Evolutionary conservation across 2,113 vertebrate species (phyloP), one percentile per base, ranked within the genome.

Genomic region (Willisornis vidua): DNA sequence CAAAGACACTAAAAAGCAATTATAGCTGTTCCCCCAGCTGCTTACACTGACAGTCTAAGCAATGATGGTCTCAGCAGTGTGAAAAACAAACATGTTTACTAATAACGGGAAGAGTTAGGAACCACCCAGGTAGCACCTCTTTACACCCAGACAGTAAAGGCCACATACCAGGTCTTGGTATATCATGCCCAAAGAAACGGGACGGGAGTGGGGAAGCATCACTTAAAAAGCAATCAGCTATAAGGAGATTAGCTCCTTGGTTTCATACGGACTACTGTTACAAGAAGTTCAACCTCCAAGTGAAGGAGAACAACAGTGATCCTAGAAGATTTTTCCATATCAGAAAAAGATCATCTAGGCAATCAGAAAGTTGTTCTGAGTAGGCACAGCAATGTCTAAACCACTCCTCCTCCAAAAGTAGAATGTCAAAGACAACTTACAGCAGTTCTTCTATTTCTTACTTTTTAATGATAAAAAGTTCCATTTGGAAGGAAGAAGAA

Each of bases 191-290:
- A 57, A 75, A 49, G n/a, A 29, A 80, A 66, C 71, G 37, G 45
- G 19, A 41, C 0, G 0, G 20, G 19, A 45, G 35, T 57, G 41
- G 25, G 25, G 31, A 77, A 29, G 12, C n/a, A 51, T 35, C 70
- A 43, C 52, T 62, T 86, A 89, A 76, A 87, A 86, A 89, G 79
- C 45, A 93, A 17, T 62, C 43, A 85, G 24, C 43, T 57, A 85
- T 72, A 95, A 85, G 66, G 46, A 75, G 76, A 95, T 94, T 33
- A 90, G 29, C 24, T 96, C 51, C 48, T 35, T 19, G 8, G n/a
- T 59, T 95, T 94, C 88, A 85, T 48, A 86, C 0, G 1, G 63
- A 85, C 66, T n/a, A 74, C 7, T 68, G 66, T n/a, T 39, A 72
- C 2, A 45, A 35, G 37, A 92, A 65, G 45, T 70, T 97, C 54